A percentile compares a stretch with the other conserved stretches of the same genome.
phyloP scores from a whole-genome alignment of 2,888 invertebrate species.

The Scaptomyza tumidula region DNA sequence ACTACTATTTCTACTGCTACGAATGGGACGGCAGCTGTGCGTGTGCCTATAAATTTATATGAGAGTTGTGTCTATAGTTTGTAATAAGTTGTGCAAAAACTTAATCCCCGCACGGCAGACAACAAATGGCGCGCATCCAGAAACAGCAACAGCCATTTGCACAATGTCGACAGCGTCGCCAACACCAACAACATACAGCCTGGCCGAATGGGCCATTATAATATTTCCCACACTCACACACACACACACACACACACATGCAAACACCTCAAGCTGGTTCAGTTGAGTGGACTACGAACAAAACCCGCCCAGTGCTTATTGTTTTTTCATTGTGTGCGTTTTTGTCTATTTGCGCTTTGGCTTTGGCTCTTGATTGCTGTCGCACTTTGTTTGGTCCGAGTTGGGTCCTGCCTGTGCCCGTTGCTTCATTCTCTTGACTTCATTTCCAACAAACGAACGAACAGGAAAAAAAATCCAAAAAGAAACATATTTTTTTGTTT shows the following conservation, averaged over 20 bases:
- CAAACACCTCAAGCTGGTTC: conserved; percentile 36
- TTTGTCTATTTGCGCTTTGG: conserved; percentile 61
- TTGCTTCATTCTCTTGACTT: conserved; percentile 53
- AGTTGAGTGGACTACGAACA: conserved; percentile 7
- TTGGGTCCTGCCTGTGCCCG: conserved; percentile 19
- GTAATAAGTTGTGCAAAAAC: conserved; percentile 75
- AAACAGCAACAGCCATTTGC: conserved; percentile 36
- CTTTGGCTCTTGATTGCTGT: conserved; percentile 71
- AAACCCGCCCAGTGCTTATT: conserved; percentile 61
- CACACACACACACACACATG: background rate
- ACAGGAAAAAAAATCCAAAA: background rate
- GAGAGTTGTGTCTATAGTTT: conserved; percentile 65
- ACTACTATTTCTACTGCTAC: background rate
- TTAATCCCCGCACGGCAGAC: conserved; percentile 63
- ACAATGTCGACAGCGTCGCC: conserved; percentile 35
- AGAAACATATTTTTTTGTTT: conserved; percentile 44
- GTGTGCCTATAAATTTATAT: conserved; percentile 66
- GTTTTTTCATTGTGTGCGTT: conserved; percentile 66
- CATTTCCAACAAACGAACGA: conserved; percentile 53
- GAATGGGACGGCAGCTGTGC: conserved; percentile 54
- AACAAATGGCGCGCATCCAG: conserved; percentile 59
- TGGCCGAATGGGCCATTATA: conserved; percentile 59
- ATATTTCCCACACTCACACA: conserved; percentile 42
- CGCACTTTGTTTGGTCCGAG: conserved; percentile 62
- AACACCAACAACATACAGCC: conserved; percentile 4